Conservation (phyloP, 2,888 invertebrate genomes). For the Epirrita christyi region DNA sequence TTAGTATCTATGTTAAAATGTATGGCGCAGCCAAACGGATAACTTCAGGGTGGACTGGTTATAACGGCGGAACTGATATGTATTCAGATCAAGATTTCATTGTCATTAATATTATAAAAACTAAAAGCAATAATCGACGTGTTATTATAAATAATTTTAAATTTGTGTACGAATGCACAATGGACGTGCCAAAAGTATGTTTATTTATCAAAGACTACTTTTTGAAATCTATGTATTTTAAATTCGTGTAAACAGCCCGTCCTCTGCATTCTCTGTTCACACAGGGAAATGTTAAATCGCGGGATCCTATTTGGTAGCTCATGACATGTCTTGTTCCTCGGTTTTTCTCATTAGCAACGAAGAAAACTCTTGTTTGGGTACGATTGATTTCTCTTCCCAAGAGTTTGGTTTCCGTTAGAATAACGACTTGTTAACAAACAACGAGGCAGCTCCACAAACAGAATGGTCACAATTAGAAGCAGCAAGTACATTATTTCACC, state of each 20-base stretch:
- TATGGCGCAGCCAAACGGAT: no score
- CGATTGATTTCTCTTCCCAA: no score
- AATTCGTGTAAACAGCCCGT: conserved; percentile 7
- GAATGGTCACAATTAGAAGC: conserved; percentile 41
- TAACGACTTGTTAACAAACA: no score
- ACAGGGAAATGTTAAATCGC: background rate
- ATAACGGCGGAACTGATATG: no score
- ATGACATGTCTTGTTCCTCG: background rate
- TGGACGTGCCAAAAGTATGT: conserved; percentile 70
- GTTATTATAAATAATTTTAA: conserved; percentile 64
- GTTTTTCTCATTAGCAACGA: background rate
- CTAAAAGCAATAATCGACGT: conserved; percentile 74
- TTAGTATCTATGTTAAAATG: no score
- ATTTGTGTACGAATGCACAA: conserved; percentile 59
- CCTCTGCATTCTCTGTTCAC: conserved; percentile 7
- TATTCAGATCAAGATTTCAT: conserved; percentile 23
- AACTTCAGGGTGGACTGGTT: no score
- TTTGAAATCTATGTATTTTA: conserved; percentile 5
- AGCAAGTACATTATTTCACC: conserved; percentile 48
- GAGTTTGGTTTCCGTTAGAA: no score
- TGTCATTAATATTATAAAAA: conserved; percentile 45
- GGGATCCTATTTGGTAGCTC: conserved; percentile 7
- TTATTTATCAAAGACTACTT: conserved; percentile 17
- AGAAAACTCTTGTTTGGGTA: background rate
- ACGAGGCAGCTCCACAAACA: conserved; percentile 36